Conservation (phyloP, 2,888 invertebrate genomes). For the Mythimna loreyi region DNA sequence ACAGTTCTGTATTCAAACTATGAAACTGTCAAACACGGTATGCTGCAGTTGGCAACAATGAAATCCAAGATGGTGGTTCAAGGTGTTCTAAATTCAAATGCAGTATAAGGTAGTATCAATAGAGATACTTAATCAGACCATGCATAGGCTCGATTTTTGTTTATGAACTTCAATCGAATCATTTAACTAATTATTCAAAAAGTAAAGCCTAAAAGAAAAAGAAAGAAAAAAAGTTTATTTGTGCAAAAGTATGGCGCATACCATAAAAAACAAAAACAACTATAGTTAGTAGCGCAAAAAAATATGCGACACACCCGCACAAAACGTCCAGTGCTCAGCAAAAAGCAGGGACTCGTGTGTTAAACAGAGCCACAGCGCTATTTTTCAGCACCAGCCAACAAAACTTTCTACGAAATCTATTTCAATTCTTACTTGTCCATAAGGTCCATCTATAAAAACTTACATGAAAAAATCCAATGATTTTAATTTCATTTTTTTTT, state of each 20-base stretch:
- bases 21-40: constrained; percentile 2
- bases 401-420: not conserved
- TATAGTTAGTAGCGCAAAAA: too few species aligned
- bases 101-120: not conserved
- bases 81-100: constrained; percentile 10
- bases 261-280: too few species aligned
- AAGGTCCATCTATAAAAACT: not conserved
- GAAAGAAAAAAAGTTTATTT: too few species aligned
- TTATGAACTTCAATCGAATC: too few species aligned
- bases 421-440: not conserved
- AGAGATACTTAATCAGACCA: too few species aligned
- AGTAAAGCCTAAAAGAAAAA: not conserved
- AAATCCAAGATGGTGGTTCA: constrained; percentile 12
- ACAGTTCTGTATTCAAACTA: not conserved
- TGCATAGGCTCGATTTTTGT: too few species aligned
- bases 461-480: constrained; percentile 1
- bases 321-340: too few species aligned
- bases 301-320: too few species aligned
- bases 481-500: not conserved
- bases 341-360: too few species aligned
- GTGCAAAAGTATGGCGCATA: too few species aligned
- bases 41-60: constrained; percentile 27
- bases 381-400: too few species aligned
- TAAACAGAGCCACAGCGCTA: too few species aligned
- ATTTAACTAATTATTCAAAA: not conserved